Base-by-base conservation (phyloP, 2,113 vertebrate species). In the Triplophysa siluroides region DNA sequence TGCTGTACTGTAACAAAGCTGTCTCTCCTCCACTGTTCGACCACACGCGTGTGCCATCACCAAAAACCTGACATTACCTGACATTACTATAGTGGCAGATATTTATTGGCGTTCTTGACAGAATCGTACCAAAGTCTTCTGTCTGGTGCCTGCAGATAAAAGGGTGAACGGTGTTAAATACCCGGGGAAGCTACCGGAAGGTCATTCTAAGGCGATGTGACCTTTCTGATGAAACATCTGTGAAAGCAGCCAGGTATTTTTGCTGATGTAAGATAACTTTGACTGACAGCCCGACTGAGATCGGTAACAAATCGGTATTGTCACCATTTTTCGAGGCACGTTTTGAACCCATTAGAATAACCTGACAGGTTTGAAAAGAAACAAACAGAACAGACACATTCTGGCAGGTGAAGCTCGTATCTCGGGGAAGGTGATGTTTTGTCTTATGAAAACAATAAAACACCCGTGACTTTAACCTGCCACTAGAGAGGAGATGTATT, bases 51-150 rank as follows among this genome's bases (percentile, higher is more conserved):
- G 19, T 62, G 64, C 63, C 66, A 52, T 82, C 45, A 26, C 38
- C 19, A 77, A 58, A 71, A 41, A 74, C 41, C 41, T 67, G 83
- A 54, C 72, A 67, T 29, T 26, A 74, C 41, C 41, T 67, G 83
- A 54, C 72, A 67, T 29, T 26, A 71, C 78, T 13, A 43, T 16
- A n/a, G 50, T 63, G 72, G 62, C 66, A 47, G 33, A 19, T 52
- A 41, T 52, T 52, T 60, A 19, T 38, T 74, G 19, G 13, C 9
- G 43, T 67, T 41, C 38, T 65, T 58, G 65, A 65, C 62, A 78
- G 56, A 78, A 12, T 29, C 21, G 6, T 54, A 79, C 29, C 65
- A 82, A 74, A 78, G 60, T 45, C 13, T 64, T 38, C 43, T 26
- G 33, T 24, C 76, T 73, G 66, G 43, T 50, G 8, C 24, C 60